Evolutionary conservation across 2,113 vertebrate species (phyloP), one percentile per base, ranked within the genome.

Genomic region (Zosterops pallidus): DNA sequence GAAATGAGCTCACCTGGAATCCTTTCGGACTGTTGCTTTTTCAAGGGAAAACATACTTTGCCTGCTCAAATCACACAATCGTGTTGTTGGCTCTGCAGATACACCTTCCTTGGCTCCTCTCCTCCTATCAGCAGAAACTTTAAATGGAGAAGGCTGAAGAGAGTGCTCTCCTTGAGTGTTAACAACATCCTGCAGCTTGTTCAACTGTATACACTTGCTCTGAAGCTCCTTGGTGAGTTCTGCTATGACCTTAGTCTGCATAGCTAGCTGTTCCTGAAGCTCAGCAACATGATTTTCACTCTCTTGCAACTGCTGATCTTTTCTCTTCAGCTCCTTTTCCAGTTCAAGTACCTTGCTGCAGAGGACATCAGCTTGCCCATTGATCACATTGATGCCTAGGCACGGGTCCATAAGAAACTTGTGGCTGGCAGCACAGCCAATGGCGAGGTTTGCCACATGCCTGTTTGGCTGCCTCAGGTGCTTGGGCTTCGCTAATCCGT

Each of bases 61-160:
- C 59, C 97, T 90, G 75, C 97, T 98, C 64, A 98, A 97, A 95
- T 98, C 98, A 65, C 98, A 99, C 1, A 98, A 98, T 70, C 92
- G 95, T 59, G 98, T 98, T 2, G 98, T 99, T 2, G 99, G 99
- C 60, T 99, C 99, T 2, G 99, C 99, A 12, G 99, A 99, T 19
- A 99, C 98, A 4, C 99, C 99, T 9, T 99, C 99, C 94, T 99
- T 99, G 11, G 99, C 99, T 8, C 99, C 99, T 93, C 97, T 98
- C 86, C 99, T 98, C 69, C 98, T 98, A 13, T 98, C 97, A 14
- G 98, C 92, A 53, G 97, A 97, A 59, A 98, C 93, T 91, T 95
- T 98, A 46, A 98, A 93, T 1, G 98, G 98, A 33, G 98, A 98
- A 33, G 95, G 55, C 77, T 97, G 94, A 57, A 90, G 89, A 14